phyloP scores from a whole-genome alignment of 2,797 vertebrate genomes.

The Thamnophis elegans region DNA sequence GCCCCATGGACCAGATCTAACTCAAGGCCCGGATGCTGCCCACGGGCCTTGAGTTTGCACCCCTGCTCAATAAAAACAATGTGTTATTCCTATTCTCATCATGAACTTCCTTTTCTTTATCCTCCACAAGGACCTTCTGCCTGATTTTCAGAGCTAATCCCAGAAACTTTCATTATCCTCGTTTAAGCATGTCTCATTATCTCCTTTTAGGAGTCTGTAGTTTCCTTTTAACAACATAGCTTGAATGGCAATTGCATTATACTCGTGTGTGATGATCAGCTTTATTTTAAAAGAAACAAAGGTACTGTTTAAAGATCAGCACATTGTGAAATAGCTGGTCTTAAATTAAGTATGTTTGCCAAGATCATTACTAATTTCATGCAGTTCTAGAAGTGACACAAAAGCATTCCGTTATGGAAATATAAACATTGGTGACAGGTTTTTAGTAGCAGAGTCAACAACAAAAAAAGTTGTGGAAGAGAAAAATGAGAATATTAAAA shows the following conservation, averaged over 20 bases:
- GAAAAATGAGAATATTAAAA: neutral
- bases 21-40: rapidly evolving
- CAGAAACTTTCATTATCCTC: neutral
- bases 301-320: constrained; percentile 10
- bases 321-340: neutral
- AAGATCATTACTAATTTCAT: neutral
- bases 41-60: too few relatives aligned
- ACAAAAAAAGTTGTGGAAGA: neutral
- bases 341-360: neutral
- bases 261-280: neutral
- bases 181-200: constrained; percentile 22
- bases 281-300: neutral
- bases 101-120: neutral
- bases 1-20: too few relatives aligned
- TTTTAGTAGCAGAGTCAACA: neutral
- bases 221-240: constrained; percentile 51
- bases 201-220: neutral
- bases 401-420: neutral
- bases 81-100: neutral
- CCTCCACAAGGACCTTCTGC: neutral
- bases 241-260: constrained; percentile 35
- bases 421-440: neutral
- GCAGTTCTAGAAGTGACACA: neutral
- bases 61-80: neutral
- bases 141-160: neutral